These are phyloP conservation scores for Dryobotodes eremita DNA, from an alignment of 2,888 invertebrate genomes.

Conservation along the genomic window DNA sequence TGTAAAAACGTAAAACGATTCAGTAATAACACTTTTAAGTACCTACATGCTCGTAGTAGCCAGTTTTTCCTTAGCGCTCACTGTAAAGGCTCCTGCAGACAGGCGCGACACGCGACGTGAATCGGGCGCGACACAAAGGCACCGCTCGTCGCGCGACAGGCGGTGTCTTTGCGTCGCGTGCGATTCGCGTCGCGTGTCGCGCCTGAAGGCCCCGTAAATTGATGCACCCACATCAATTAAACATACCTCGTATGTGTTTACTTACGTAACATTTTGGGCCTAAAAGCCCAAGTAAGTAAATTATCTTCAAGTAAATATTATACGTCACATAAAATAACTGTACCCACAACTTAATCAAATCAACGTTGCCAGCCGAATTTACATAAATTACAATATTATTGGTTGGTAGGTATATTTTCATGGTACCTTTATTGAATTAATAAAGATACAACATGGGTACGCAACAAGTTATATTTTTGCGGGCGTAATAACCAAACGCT, in stretches of 20 bases:
- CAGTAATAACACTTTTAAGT: too few relatives aligned
- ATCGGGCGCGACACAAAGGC: too few relatives aligned
- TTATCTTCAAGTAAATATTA: constrained; percentile 37
- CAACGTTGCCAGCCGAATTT: constrained; percentile 34
- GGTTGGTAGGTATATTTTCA: not conserved
- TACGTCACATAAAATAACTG: constrained; percentile 44
- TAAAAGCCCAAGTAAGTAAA: constrained; percentile 57
- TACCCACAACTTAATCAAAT: constrained; percentile 42
- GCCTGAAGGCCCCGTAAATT: not conserved
- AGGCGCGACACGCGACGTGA: too few relatives aligned
- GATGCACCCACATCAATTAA: constrained; percentile 15
- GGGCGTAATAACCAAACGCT: not conserved
- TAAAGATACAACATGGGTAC: not conserved
- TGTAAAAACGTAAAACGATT: too few relatives aligned
- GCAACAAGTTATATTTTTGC: not conserved
- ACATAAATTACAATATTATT: constrained; percentile 49
- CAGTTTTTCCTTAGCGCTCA: too few relatives aligned
- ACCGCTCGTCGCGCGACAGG: too few relatives aligned
- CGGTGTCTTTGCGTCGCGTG: too few relatives aligned
- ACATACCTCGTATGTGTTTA: constrained; percentile 1
- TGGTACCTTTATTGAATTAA: constrained; percentile 4
- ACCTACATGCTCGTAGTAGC: too few relatives aligned
- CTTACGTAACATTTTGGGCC: constrained; percentile 3
- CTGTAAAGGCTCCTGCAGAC: too few relatives aligned
- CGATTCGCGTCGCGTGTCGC: not conserved